Evolutionary conservation across 2,888 invertebrate genomes (phyloP), one percentile per base, ranked within the genome.

Genomic region (Oscheius sp.): DNA sequence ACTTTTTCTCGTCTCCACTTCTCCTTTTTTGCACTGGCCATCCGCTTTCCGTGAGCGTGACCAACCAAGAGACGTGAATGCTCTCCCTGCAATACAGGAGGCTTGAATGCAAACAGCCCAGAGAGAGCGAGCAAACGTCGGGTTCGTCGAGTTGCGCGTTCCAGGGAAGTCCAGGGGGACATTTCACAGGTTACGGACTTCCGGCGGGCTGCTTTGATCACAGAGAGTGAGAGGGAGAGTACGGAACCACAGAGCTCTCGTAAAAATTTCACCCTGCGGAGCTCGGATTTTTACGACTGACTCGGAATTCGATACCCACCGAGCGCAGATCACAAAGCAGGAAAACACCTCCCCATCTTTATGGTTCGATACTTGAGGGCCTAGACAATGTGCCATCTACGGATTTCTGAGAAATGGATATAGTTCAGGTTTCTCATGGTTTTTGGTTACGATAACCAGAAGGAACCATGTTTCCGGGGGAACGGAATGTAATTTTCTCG

Each of bases 71-170:
- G 55, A 55, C 68, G 68, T 68, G 65, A 21, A 47, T 63, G 55
- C 68, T 33, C 37, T 53, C 68, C 35, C 53, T 65, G 65, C 68
- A 55, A 68, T 68, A 42, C 42, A 55, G 53, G 53, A 68, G 68
- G 53, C 55, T 51, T 55, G 55, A 68, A 68, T 29, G 63, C 55
- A 68, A 68, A 68, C 33, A 60, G 35, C 29, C 3, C 53, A 68
- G 53, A 68, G 53, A n/a, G 35, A 60, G 35, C n/a, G 29, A 53
- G 53, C 29, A 21, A 13, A 53, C 13, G 53, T 53, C 53, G 50
- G 47, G 48, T 48, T 63, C 48, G 48, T 10, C 53, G 21, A 21
- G 21, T 29, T n/a, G 59, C 7, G 59, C 42, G 35, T 37, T 37
- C 59, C 59, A 60, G 59, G 42, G 59, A 60, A 60, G 42, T 33